Base-by-base conservation (phyloP, 2,888 invertebrate genomes). In the Cheilosia soror region DNA sequence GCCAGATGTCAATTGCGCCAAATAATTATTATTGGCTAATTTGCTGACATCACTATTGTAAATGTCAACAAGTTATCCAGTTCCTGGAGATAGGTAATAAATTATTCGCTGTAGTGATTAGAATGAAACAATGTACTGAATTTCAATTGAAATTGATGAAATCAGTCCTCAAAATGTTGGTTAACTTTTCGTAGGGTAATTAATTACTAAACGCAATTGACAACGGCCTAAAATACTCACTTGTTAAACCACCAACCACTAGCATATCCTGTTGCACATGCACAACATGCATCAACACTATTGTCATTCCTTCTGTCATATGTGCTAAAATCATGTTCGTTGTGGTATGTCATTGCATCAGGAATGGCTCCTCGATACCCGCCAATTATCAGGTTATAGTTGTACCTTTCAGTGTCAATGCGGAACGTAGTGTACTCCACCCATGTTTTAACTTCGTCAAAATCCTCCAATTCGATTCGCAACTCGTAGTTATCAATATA, bases 211-310 rank as follows among this genome's bases (percentile, higher is more conserved):
- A 37, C 37, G 37, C 37, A 37, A 11, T 11, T 37, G 37, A 0
- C 11, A 37, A 37, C 37, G 4, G 1, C 9, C 37, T 11, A 57
- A 11, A 15, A 15, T 1, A 77, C 89, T 87, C 88, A 94, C 93
- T 93, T 93, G 88, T 94, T 93, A 88, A 94, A 94, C 95, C 95
- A 95, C 94, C 95, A 94, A 9, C 94, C 94, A 25, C 94, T 93
- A 1, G 93, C 93, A 90, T 93, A 94, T 1, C 93, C 92, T 25
- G 92, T 90, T 0, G 94, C 93, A 88, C 94, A 94, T 20, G 93
- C 93, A 88, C 93, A 93, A 88, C 94, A 93, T 0, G 91, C 91
- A 15, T 91, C 90, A 0, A 93, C 93, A 11, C 93, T 93, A 27
- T 92, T 90, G 88, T 94, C 94, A 88, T 93, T 93, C 42, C 92